phyloP scores from a whole-genome alignment of 2,113 vertebrate species.

The Pollimyrus isidori region DNA sequence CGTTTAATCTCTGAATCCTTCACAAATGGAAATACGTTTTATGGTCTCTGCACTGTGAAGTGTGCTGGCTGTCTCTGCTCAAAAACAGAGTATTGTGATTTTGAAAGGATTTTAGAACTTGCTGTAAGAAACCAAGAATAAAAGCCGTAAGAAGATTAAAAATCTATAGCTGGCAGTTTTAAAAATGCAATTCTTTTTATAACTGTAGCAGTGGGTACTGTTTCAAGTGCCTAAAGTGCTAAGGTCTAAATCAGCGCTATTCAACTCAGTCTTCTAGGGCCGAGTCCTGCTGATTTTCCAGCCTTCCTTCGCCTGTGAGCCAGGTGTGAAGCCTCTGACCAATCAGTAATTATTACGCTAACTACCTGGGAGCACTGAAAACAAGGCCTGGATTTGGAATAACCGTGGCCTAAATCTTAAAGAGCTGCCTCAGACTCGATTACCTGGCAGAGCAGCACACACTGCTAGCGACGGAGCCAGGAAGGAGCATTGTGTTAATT shows the following conservation, averaged over 20 bases:
- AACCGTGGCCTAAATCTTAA: constrained; percentile 53
- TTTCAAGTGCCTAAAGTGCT: constrained; percentile 30
- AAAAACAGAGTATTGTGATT: neutral
- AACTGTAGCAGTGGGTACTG: neutral
- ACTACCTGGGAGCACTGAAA: too few relatives aligned
- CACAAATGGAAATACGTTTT: neutral
- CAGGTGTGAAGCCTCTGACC: too few relatives aligned
- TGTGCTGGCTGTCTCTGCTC: neutral
- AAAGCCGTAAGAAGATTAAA: neutral
- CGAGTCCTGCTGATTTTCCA: too few relatives aligned
- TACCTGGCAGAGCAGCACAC: constrained; percentile 40
- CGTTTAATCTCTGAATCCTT: neutral
- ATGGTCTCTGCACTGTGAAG: neutral
- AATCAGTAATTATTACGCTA: too few relatives aligned
- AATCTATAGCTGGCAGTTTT: neutral
- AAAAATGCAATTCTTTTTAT: neutral
- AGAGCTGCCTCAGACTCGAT: constrained; percentile 46
- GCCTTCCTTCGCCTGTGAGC: too few relatives aligned
- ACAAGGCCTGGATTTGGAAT: too few relatives aligned
- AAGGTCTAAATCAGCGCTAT: constrained; percentile 44
- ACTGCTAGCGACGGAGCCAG: neutral
- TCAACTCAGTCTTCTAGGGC: too few relatives aligned
- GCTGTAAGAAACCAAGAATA: neutral
- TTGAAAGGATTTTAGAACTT: neutral
- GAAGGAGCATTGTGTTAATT: constrained; percentile 40